Evolutionary conservation across 2,888 invertebrate genomes (phyloP), one percentile per base, ranked within the genome.

Genomic region (Metacarcinus magister): DNA sequence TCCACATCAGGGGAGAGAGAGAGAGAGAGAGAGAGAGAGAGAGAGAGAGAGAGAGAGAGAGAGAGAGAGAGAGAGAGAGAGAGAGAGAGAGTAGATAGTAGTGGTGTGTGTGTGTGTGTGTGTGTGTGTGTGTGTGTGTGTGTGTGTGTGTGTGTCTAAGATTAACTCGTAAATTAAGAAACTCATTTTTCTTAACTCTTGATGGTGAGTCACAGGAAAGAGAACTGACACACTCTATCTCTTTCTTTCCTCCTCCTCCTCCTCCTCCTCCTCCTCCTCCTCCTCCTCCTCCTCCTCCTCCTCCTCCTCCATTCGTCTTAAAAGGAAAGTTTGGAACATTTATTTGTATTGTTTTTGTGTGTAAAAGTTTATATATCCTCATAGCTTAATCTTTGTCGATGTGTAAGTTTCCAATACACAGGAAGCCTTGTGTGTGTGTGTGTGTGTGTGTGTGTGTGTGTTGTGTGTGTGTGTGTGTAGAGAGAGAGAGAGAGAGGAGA

Each of bases 41-140:
- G 91, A 91, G 91, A 91, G 46, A 46, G 91, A 91, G 91, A 91
- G 91, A 91, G 91, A 91, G 91, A 91, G 91, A 91, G 91, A 91
- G 91, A 91, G 46, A 46, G 91, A 46, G 91, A 46, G 46, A 91
- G 46, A 46, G 91, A 91, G 46, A 46, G 91, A 46, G 91, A 28
- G 75, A 2, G 28, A 4, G 75, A 23, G 75, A 23, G 67, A 5
- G n/a, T 67, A 23, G n/a, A 8, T 48, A 48, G 10, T n/a, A n/a
- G n/a, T n/a, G 8, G 54, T 89, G 39, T 44, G 89, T 89, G 39
- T 43, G 39, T 54, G 67, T 67, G 23, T 23, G 54, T 54, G 54
- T 54, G 54, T 54, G 54, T 54, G 54, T 54, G 54, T 54, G 54
- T 54, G 54, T 54, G 60, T 60, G 60, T 60, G 60, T 60, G 60